Conservation (phyloP, 2,113 vertebrate genomes). For the Lynx canadensis region DNA sequence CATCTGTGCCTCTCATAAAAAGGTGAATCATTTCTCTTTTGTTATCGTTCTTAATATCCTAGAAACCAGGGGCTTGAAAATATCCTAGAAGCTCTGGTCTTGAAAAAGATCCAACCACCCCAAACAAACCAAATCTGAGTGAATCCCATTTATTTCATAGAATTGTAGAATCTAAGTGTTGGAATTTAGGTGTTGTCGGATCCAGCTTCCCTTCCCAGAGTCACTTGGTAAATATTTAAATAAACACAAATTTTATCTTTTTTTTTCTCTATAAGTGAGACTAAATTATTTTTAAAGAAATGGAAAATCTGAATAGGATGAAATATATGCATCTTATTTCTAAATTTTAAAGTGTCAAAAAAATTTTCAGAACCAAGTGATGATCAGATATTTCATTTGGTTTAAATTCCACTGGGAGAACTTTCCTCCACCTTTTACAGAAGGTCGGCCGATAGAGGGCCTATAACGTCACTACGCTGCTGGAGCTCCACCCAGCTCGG, state of each 20-base stretch:
- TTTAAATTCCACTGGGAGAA: background rate
- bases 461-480: fast-evolving
- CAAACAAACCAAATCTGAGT: background rate
- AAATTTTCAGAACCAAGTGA: background rate
- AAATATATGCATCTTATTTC: background rate
- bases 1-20: background rate
- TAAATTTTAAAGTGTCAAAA: background rate
- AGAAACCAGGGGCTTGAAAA: background rate
- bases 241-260: background rate
- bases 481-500: background rate
- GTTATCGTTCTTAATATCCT: background rate
- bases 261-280: background rate
- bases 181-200: background rate
- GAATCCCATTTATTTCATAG: background rate
- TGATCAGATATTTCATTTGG: background rate
- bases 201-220: background rate
- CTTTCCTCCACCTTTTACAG: background rate
- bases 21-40: background rate
- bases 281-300: slow-evolving; percentile 12
- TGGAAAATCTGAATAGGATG: background rate
- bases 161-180: background rate
- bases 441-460: background rate
- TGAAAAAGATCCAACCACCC: background rate
- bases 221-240: background rate
- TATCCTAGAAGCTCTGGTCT: background rate